Evolutionary conservation across 2,888 invertebrate species (phyloP), one percentile per base, ranked within the genome.

Genomic region (Palloptera scutellata): DNA sequence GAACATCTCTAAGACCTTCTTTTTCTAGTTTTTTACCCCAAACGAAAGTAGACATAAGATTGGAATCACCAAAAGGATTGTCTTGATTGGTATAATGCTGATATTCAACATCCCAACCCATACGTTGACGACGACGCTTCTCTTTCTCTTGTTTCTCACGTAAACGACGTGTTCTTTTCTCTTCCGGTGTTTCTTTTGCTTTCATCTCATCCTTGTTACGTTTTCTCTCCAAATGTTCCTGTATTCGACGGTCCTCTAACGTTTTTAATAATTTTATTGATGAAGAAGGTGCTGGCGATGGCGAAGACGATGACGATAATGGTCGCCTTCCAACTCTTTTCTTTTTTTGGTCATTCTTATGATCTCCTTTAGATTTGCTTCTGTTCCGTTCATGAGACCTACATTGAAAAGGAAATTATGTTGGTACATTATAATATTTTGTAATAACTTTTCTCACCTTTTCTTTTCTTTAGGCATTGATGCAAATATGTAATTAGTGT

Each of bases 91-190:
- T 98, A 81, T 98, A 99, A 79, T 96, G 96, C 70, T 97, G 89
- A 82, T 97, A 97, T 83, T 98, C 97, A 73, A 93, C 95, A 83
- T 97, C 97, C 97, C 97, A 97, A 8, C 97, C 97, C 96, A 97
- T 97, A 73, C 95, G 88, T 82, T 96, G 94, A 66, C 96, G 93
- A 0, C 95, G 86, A 70, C 90, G 91, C 1, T 93, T 88, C 83
- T 97, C 96, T 79, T 98, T 98, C 0, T 91, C 92, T 81, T 95
- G 93, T 83, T 98, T 98, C 79, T 98, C 98, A 64, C 89, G 88
- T 53, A 98, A 85, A 54, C 98, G 89, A 19, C 98, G 88, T 3
- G 89, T 84, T 48, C 93, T 87, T 82, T 98, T 98, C 82, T 99
- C 97, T 83, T 97, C 98, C 0, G 98, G 94, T 0, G 97, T 97